Evolutionary conservation across 2,113 vertebrate genomes (phyloP), one percentile per base, ranked within the genome.

Genomic region (Eulacestoma nigropectus): DNA sequence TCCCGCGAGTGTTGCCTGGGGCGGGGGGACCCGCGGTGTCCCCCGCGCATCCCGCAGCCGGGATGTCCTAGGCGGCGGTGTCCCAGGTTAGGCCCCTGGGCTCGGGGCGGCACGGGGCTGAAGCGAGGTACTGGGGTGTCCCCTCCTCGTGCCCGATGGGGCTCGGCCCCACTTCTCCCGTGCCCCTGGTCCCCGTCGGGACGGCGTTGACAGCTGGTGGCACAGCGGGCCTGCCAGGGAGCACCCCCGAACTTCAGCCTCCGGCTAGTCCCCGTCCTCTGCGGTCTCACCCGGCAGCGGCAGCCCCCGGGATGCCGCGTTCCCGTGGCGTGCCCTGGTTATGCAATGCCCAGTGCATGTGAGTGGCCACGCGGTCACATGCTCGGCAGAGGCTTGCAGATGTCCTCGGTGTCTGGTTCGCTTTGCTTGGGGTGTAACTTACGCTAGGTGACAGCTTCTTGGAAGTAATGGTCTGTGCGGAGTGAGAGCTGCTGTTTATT

Each of bases 331-430:
- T 33, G 93, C 53, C 70, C 82, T 4, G 67, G 81, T 95, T 96
- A 84, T 93, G 96, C 95, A 96, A 95, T 67, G 94, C 63, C 57
- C 79, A 0, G 11, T 13, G 83, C 90, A 69, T 94, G 94, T 93
- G 95, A 93, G 94, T n/a, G 10, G 55, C 88, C 79, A 0, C 12
- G 35, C 67, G 3, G 94, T 95, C 96, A 95, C 94, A 90, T 90
- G 96, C 4, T 13, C 9, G 53, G 70, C 75, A 20, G 92, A 41
- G 92, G 23, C 42, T 96, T 15, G 52, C 59, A 0, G 13, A 8
- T 77, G 81, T 72, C 65, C 67, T 70, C 42, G 0, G 64, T 20
- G 56, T 33, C 74, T 41, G 65, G 13, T 13, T 44, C 11, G 10
- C 30, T 18, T 78, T 42, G 73, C 74, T 42, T 4, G 0, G 29